Conservation (phyloP, 2,113 vertebrate genomes). For the Atherinomorus stipes region DNA sequence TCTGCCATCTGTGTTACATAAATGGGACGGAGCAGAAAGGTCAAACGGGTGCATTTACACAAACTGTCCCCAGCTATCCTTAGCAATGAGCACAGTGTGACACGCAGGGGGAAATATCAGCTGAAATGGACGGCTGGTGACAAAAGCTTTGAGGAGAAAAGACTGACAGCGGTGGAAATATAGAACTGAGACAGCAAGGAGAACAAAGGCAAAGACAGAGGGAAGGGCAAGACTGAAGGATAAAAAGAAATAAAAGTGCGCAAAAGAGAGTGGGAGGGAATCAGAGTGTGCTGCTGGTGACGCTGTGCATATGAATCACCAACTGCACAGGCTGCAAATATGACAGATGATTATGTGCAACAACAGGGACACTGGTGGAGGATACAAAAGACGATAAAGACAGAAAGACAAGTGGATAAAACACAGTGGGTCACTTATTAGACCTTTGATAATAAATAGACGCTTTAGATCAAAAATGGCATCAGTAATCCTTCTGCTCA, state of each 20-base stretch:
- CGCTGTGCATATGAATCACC: constrained; percentile 58
- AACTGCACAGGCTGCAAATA: constrained; percentile 38
- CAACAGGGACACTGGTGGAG: constrained; percentile 33
- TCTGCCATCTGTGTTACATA: constrained; percentile 52
- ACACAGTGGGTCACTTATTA: constrained; percentile 41
- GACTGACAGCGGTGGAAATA: constrained; percentile 51
- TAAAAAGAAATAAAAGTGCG: constrained; percentile 49
- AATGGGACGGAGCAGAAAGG: constrained; percentile 61
- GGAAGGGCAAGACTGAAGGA: constrained; percentile 42
- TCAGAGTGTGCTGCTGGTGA: constrained; percentile 43
- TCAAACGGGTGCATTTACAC: constrained; percentile 58
- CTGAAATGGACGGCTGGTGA: constrained; percentile 44
- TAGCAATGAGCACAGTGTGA: constrained; percentile 45
- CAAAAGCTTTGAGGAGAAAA: constrained; percentile 42
- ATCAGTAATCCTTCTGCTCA: constrained; percentile 28
- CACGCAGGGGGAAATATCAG: constrained; percentile 35
- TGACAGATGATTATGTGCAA: constrained; percentile 59
- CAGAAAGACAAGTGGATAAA: constrained; percentile 2
- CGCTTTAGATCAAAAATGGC: constrained; percentile 47
- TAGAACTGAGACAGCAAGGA: constrained; percentile 31
- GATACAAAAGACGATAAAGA: constrained; percentile 21
- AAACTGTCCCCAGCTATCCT: constrained; percentile 53
- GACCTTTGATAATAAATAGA: constrained; percentile 49
- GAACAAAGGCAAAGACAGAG: constrained; percentile 47
- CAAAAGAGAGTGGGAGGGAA: constrained; percentile 56